A percentile compares a stretch with the other conserved stretches of the same genome.
phyloP scores from a whole-genome alignment of 2,888 invertebrate species.

The Mayetiola destructor region DNA sequence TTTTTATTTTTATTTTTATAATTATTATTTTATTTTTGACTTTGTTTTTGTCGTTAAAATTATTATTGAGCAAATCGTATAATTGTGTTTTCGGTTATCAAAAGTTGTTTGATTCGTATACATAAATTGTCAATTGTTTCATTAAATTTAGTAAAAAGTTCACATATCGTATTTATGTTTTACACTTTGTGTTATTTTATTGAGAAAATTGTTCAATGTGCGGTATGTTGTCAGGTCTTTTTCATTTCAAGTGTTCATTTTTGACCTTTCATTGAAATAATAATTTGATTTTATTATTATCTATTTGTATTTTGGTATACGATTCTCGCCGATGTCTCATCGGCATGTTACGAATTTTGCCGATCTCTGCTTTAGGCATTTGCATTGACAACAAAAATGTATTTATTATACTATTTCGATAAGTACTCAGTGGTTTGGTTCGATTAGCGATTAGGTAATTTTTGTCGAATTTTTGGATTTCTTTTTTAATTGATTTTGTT shows the following conservation, averaged over 20 bases:
- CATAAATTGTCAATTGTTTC: neutral
- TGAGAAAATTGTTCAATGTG: no score
- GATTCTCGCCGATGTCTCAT: neutral
- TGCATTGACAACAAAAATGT: neutral
- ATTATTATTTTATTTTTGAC: no score
- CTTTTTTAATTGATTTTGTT: constrained; percentile 6
- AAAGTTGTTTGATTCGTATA: constrained; percentile 9
- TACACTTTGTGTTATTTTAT: no score
- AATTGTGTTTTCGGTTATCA: constrained; percentile 11
- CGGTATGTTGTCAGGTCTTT: no score
- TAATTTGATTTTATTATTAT: neutral
- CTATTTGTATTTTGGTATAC: neutral
- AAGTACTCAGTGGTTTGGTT: constrained; percentile 6
- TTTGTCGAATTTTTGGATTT: no score
- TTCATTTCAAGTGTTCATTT: no score
- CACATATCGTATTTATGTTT: no score
- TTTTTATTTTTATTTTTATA: no score
- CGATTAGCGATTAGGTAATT: neutral
- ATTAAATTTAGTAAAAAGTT: neutral
- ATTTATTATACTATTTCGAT: neutral
- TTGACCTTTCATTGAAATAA: neutral
- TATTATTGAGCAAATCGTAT: constrained; percentile 13
- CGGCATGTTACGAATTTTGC: neutral
- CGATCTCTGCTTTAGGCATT: neutral
- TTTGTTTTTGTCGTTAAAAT: no score